phyloP scores from a whole-genome alignment of 2,888 invertebrate species.

The Halictus quadricinctus region DNA sequence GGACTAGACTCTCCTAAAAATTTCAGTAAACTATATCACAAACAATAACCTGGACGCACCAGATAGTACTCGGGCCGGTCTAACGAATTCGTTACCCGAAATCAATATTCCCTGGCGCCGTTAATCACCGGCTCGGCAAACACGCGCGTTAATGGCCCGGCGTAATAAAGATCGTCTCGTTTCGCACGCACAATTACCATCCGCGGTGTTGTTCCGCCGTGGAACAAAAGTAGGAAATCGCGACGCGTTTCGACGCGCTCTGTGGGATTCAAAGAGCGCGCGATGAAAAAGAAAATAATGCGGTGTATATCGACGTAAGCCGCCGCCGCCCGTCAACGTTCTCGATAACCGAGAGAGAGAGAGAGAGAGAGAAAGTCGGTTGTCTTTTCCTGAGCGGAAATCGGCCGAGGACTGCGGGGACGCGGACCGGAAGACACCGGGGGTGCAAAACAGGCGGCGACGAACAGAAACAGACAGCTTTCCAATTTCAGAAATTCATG shows the following conservation, averaged over 20 bases:
- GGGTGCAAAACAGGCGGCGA: slow-evolving; percentile 34
- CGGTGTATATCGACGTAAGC: slow-evolving; percentile 38
- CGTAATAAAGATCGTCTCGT: slow-evolving; percentile 10
- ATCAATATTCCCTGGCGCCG: slow-evolving; percentile 1
- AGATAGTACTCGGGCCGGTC: not conserved
- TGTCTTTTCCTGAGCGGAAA: slow-evolving; percentile 32
- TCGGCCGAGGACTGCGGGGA: slow-evolving; percentile 2
- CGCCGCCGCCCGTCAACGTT: slow-evolving; percentile 36
- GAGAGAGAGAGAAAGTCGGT: slow-evolving; percentile 32
- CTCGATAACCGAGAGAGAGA: slow-evolving; percentile 36
- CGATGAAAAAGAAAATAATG: slow-evolving; percentile 30
- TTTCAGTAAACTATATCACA: not conserved
- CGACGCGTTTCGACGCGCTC: not conserved
- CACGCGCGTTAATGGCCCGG: not conserved
- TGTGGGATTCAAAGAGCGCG: slow-evolving; percentile 13
- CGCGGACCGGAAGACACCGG: slow-evolving; percentile 9
- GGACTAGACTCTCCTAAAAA: too few species aligned
- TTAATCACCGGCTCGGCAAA: slow-evolving; percentile 1
- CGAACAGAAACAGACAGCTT: slow-evolving; percentile 64
- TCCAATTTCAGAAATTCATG: slow-evolving; percentile 72
- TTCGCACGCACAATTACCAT: not conserved
- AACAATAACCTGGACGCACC: not conserved
- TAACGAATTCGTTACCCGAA: slow-evolving; percentile 1
- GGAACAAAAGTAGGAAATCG: not conserved
- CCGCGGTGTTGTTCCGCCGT: not conserved